These are phyloP conservation scores for Hirtodrosophila cameraria DNA, from an alignment of 2,888 invertebrate species.

Conservation along the genomic window DNA sequence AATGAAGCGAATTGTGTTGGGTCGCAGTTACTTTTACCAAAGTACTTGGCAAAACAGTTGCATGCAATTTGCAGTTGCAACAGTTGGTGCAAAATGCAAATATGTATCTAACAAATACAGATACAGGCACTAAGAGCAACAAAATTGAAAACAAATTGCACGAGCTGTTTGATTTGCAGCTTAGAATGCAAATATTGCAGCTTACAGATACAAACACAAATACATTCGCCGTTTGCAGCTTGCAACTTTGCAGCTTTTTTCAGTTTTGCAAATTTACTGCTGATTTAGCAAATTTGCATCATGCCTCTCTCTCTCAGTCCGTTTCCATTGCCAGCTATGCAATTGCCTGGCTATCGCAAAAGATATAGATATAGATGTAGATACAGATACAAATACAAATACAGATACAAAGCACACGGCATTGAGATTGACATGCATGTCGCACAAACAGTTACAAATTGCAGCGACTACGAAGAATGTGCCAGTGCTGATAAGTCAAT, in stretches of 20 bases:
- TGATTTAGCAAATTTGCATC: slow-evolving; percentile 62
- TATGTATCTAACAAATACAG: slow-evolving; percentile 51
- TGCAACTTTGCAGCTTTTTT: slow-evolving; percentile 54
- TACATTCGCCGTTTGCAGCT: slow-evolving; percentile 4
- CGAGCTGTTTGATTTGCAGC: slow-evolving; percentile 59
- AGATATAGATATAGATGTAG: slow-evolving; percentile 7
- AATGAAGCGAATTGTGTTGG: slow-evolving; percentile 37
- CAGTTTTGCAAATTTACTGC: slow-evolving; percentile 57
- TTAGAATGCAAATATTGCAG: slow-evolving; percentile 53
- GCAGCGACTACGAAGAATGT: slow-evolving; percentile 57
- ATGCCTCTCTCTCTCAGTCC: slow-evolving; percentile 22
- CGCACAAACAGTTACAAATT: slow-evolving; percentile 61
- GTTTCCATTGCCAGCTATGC: slow-evolving; percentile 3
- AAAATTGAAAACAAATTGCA: slow-evolving; percentile 71
- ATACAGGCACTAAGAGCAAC: slow-evolving; percentile 25
- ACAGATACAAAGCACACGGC: slow-evolving; percentile 11
- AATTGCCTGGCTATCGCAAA: slow-evolving; percentile 3
- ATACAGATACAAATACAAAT: slow-evolving; percentile 5
- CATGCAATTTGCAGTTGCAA: slow-evolving; percentile 56
- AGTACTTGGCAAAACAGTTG: slow-evolving; percentile 45
- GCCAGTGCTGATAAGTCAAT: slow-evolving; percentile 68
- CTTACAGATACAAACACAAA: slow-evolving; percentile 18
- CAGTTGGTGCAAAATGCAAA: slow-evolving; percentile 60
- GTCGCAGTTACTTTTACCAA: slow-evolving; percentile 25
- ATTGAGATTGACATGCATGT: slow-evolving; percentile 51